Conservation (phyloP, 2,888 invertebrate genomes). For the Chrysodeixis includens region DNA sequence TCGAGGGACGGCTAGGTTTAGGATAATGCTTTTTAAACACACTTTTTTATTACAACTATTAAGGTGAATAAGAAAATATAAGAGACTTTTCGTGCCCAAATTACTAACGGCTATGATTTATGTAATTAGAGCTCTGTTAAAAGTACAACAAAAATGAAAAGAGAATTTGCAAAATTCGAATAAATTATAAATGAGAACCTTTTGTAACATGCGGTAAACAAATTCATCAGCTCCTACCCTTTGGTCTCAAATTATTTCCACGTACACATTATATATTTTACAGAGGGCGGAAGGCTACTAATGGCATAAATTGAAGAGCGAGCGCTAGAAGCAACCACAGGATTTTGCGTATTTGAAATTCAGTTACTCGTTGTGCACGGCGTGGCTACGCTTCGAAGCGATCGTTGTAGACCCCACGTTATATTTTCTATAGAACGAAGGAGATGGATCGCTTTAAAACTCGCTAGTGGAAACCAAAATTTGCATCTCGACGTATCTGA, state of each 20-base stretch:
- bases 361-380: slow-evolving; percentile 77
- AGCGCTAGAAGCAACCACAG: slow-evolving; percentile 79
- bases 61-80: slow-evolving; percentile 41
- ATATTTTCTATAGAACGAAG: slow-evolving; percentile 72
- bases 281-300: slow-evolving; percentile 78
- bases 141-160: slow-evolving; percentile 51
- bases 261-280: slow-evolving; percentile 74
- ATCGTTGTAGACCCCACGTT: slow-evolving; percentile 68
- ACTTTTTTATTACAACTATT: slow-evolving; percentile 42
- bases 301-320: slow-evolving; percentile 85
- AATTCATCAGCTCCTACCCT: slow-evolving; percentile 67
- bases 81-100: slow-evolving; percentile 31
- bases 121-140: slow-evolving; percentile 34
- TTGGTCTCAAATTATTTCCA: slow-evolving; percentile 70
- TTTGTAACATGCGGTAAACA: slow-evolving; percentile 65
- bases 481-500: slow-evolving; percentile 70
- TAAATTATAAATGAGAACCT: slow-evolving; percentile 55
- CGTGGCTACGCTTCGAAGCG: slow-evolving; percentile 71
- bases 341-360: slow-evolving; percentile 86
- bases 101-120: slow-evolving; percentile 33
- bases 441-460: slow-evolving; percentile 77
- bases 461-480: slow-evolving; percentile 70
- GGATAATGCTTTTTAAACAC: slow-evolving; percentile 60
- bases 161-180: slow-evolving; percentile 45
- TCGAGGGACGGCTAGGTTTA: slow-evolving; percentile 59